These are phyloP conservation scores for Eupithecia subumbrata DNA, from an alignment of 2,888 invertebrate genomes.

Conservation along the genomic window DNA sequence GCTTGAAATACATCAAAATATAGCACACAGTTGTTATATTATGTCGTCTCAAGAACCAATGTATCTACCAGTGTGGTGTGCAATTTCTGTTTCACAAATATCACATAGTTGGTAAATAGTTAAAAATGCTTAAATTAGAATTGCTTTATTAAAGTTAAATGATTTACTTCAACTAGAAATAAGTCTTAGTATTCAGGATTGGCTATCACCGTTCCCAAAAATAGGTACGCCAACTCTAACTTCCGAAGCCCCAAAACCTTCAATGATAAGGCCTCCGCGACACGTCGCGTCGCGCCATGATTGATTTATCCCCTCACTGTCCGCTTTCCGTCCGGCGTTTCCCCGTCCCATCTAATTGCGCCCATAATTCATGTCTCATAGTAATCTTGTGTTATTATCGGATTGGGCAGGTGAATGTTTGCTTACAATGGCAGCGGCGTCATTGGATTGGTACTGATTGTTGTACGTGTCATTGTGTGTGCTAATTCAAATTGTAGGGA, in stretches of 20 bases:
- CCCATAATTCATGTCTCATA: slow-evolving; percentile 80
- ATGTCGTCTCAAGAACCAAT: too few species aligned
- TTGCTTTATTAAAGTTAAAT: too few species aligned
- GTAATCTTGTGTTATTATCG: slow-evolving; percentile 80
- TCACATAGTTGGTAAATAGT: too few species aligned
- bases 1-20: too few species aligned
- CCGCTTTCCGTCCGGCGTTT: slow-evolving; percentile 61
- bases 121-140: too few species aligned
- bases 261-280: slow-evolving; percentile 33
- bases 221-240: not conserved
- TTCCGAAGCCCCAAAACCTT: slow-evolving; percentile 12
- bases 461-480: not conserved
- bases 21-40: too few species aligned
- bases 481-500: not conserved
- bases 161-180: not conserved
- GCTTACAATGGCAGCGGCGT: slow-evolving; percentile 33
- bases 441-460: slow-evolving; percentile 6
- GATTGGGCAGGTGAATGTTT: slow-evolving; percentile 53
- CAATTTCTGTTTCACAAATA: too few species aligned
- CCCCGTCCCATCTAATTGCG: slow-evolving; percentile 72
- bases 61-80: too few species aligned
- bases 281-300: slow-evolving; percentile 45
- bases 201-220: not conserved
- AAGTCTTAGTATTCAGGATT: not conserved
- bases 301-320: slow-evolving; percentile 59